phyloP scores from a whole-genome alignment of 2,113 vertebrate species.

The Turdus rufiventris region DNA sequence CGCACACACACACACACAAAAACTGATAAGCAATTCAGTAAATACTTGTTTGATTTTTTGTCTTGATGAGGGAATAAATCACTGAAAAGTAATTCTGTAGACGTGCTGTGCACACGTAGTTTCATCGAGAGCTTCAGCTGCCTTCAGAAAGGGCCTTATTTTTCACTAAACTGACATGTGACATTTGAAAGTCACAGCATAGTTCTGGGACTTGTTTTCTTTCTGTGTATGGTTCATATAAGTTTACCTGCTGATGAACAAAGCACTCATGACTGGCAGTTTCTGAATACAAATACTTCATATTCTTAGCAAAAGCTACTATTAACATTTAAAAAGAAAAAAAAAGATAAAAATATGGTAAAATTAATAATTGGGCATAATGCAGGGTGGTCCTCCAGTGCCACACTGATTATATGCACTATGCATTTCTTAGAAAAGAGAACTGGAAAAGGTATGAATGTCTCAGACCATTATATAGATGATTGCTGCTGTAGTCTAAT shows the following conservation, averaged over 20 bases:
- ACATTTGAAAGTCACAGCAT: neutral
- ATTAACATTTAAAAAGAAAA: neutral
- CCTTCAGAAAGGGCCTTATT: neutral
- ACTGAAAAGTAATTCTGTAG: neutral
- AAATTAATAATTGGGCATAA: neutral
- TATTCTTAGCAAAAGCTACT: neutral
- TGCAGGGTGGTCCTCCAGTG: neutral
- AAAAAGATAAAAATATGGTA: neutral
- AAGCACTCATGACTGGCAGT: neutral
- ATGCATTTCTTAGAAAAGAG: neutral
- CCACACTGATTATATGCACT: neutral
- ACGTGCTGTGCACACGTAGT: neutral
- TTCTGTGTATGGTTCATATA: accelerated
- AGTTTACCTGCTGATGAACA: neutral
- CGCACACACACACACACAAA: accelerated
- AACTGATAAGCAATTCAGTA: neutral
- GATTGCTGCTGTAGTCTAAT: neutral
- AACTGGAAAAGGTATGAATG: neutral
- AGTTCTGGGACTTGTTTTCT: neutral
- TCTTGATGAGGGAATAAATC: neutral
- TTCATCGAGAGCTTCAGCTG: neutral
- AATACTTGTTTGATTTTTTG: neutral
- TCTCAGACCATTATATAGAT: neutral
- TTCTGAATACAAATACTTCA: neutral
- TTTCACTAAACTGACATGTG: neutral